Evolutionary conservation across 2,113 vertebrate species (phyloP).

Genomic region (Vulpes vulpes): DNA sequence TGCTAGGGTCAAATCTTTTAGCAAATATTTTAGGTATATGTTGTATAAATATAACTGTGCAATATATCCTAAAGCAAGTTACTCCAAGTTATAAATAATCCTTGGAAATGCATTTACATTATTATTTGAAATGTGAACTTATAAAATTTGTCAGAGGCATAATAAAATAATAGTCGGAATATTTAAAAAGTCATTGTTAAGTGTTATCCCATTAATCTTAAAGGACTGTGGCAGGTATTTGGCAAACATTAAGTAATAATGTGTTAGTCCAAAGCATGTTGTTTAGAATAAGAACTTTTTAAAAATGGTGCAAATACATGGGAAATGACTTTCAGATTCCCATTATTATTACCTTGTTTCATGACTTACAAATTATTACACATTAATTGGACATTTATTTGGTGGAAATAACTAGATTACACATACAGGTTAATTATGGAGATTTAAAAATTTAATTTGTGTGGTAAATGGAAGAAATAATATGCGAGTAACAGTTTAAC

Average conservation of each 20-base stretch:
- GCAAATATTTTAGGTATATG: slow-evolving; percentile 3
- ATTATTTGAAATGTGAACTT: not conserved
- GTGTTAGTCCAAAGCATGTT: not conserved
- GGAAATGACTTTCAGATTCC: not conserved
- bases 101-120: not conserved
- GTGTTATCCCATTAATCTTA: not conserved
- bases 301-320: not conserved
- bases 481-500: not conserved
- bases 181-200: not conserved
- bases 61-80: not conserved
- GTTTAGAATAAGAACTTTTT: not conserved
- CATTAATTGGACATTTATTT: not conserved
- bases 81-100: not conserved
- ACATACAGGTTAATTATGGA: not conserved
- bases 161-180: not conserved
- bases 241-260: not conserved
- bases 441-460: not conserved
- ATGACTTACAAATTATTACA: not conserved
- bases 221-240: not conserved
- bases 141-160: not conserved
- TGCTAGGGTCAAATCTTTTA: not conserved
- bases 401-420: not conserved
- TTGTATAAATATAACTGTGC: not conserved
- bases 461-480: not conserved
- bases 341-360: not conserved